A percentile compares a stretch with the other conserved stretches of the same genome.
Evolutionary conservation across 2,113 vertebrate genomes (phyloP).

Genomic region (Centrocercus urophasianus): DNA sequence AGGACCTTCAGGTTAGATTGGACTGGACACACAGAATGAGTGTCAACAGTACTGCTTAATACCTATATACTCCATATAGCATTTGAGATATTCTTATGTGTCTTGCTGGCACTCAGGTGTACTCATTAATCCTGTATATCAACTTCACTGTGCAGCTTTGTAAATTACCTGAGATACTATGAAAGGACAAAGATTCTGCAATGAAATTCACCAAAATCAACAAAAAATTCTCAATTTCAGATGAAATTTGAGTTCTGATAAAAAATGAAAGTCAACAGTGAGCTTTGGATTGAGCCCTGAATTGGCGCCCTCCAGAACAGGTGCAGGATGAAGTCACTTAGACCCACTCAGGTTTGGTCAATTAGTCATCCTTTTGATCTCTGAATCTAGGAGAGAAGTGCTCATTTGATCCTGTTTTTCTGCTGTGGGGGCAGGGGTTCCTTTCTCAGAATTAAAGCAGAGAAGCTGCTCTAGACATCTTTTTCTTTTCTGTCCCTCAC

Average conservation of each 20-base stretch:
- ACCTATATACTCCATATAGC: not conserved
- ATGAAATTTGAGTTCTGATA: not conserved
- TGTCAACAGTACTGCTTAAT: fast-evolving
- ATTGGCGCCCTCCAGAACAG: not conserved
- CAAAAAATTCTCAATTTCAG: not conserved
- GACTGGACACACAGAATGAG: not conserved
- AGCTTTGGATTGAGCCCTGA: not conserved
- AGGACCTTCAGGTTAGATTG: not conserved
- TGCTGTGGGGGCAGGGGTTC: not conserved
- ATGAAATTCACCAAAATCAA: not conserved
- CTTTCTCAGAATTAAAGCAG: not conserved
- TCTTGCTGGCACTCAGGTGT: not conserved
- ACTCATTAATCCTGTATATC: not conserved
- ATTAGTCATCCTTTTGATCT: slow-evolving; percentile 56
- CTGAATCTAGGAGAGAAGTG: not conserved
- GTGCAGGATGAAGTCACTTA: slow-evolving; percentile 53
- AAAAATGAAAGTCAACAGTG: not conserved
- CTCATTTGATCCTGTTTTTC: not conserved
- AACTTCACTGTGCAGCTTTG: not conserved
- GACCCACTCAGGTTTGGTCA: not conserved
- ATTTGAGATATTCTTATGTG: not conserved
- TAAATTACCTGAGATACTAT: not conserved
- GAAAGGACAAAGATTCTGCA: not conserved
- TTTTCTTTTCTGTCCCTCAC: not conserved
- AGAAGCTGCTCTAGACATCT: not conserved